These are phyloP conservation scores for Bucorvus abyssinicus DNA, from an alignment of 2,797 vertebrate genomes.

Conservation along the genomic window DNA sequence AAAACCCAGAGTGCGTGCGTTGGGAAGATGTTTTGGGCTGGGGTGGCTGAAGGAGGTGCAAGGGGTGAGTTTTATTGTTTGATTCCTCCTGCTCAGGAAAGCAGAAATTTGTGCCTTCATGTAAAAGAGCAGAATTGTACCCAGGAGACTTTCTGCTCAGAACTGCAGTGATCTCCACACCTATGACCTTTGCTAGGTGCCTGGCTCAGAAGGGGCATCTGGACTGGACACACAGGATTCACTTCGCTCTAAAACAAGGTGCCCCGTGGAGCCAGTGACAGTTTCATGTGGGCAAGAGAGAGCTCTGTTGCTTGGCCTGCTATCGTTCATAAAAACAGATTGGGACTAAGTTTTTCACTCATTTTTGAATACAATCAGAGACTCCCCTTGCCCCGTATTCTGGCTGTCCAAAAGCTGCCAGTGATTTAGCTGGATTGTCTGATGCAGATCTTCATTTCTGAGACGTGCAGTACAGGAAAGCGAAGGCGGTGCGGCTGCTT, in stretches of 20 bases:
- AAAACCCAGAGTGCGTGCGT: background rate
- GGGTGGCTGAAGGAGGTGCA: background rate
- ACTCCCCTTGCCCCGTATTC: background rate
- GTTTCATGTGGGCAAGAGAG: background rate
- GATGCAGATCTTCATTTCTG: background rate
- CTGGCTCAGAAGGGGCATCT: background rate
- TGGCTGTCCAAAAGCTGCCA: background rate
- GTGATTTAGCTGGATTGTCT: background rate
- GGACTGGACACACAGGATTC: background rate
- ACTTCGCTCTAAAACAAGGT: background rate
- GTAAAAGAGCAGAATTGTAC: background rate
- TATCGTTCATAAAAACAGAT: background rate
- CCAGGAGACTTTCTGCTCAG: background rate
- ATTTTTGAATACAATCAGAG: background rate
- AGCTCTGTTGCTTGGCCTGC: background rate
- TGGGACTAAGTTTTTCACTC: background rate
- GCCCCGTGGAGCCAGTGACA: fast-evolving
- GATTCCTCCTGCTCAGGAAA: background rate
- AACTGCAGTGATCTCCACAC: background rate
- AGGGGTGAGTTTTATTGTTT: background rate
- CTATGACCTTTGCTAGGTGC: background rate
- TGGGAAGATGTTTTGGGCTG: background rate
- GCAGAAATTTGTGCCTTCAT: background rate
- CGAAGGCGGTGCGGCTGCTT: background rate
- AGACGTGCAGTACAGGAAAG: background rate